phyloP scores from a whole-genome alignment of 2,888 invertebrate species.

The Amiota minor region DNA sequence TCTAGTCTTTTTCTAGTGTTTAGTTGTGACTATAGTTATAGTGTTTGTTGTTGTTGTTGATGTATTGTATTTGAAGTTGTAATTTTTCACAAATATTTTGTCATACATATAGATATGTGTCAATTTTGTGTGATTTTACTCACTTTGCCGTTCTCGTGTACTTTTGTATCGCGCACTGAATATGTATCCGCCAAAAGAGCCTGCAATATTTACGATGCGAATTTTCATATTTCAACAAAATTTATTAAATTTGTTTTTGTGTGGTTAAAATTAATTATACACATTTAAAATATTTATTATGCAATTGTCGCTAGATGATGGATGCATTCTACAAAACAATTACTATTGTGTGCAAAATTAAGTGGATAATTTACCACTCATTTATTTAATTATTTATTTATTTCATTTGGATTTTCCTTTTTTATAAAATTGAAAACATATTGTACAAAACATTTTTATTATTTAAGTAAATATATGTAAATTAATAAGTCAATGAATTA shows the following conservation, averaged over 20 bases:
- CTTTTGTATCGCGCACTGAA: conserved; percentile 77
- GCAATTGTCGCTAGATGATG: conserved; percentile 14
- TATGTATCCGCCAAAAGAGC: conserved; percentile 79
- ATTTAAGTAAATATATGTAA: too few species aligned
- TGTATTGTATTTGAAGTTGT: conserved; percentile 40
- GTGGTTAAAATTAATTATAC: conserved; percentile 52
- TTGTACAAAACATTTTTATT: too few species aligned
- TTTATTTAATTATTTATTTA: too few species aligned
- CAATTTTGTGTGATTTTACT: conserved; percentile 63
- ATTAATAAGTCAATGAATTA: too few species aligned
- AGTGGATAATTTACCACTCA: too few species aligned
- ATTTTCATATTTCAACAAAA: conserved; percentile 54
- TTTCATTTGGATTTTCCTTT: too few species aligned
- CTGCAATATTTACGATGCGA: conserved; percentile 71
- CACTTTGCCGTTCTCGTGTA: conserved; percentile 91
- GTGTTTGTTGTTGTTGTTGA: conserved; percentile 11
- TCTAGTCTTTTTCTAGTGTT: background rate
- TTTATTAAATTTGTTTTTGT: conserved; percentile 31
- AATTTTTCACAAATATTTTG: conserved; percentile 30
- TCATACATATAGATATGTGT: too few species aligned
- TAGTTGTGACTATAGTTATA: background rate
- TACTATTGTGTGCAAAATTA: background rate
- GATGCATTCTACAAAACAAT: background rate
- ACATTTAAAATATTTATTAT: conserved; percentile 37
- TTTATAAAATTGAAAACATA: too few species aligned